Evolutionary conservation across 2,797 vertebrate genomes (phyloP).

Genomic region (Apodemus agrarius): DNA sequence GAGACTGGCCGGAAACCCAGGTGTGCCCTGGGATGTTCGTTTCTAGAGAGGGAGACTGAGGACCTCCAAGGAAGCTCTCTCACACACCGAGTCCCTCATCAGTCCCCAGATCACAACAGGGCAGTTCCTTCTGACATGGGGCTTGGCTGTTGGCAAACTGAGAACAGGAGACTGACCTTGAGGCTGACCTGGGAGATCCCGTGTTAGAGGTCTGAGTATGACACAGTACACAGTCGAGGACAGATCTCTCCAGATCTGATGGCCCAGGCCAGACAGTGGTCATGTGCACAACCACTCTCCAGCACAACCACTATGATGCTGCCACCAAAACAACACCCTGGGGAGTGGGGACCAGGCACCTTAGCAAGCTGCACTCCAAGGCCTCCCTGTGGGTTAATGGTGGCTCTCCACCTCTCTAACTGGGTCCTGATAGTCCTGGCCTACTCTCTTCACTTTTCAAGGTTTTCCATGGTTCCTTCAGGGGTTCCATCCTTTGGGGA

Average conservation of each 20-base stretch:
- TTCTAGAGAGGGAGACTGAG: neutral
- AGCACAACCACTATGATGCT: neutral
- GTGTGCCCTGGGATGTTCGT: neutral
- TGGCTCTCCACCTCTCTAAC: neutral
- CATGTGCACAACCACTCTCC: too few species aligned
- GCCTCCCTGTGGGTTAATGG: neutral
- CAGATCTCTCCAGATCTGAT: neutral
- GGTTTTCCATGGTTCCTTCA: neutral
- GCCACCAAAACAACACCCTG: accelerated
- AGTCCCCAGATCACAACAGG: neutral
- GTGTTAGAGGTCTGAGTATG: neutral
- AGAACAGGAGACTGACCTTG: neutral
- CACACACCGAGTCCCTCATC: neutral
- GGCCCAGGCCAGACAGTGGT: neutral
- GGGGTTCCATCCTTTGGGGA: neutral
- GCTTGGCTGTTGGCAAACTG: neutral
- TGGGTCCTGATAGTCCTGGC: too few species aligned
- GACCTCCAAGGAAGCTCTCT: too few species aligned
- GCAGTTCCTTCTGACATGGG: too few species aligned
- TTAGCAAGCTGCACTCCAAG: neutral
- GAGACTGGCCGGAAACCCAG: neutral
- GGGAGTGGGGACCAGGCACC: too few species aligned
- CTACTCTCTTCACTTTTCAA: neutral
- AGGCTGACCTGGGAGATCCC: neutral
- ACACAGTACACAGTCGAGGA: neutral